A percentile compares a stretch with the other conserved stretches of the same genome.
These are phyloP conservation scores for Engystomops pustulosus DNA, from an alignment of 2,113 vertebrate genomes.

Conservation along the genomic window DNA sequence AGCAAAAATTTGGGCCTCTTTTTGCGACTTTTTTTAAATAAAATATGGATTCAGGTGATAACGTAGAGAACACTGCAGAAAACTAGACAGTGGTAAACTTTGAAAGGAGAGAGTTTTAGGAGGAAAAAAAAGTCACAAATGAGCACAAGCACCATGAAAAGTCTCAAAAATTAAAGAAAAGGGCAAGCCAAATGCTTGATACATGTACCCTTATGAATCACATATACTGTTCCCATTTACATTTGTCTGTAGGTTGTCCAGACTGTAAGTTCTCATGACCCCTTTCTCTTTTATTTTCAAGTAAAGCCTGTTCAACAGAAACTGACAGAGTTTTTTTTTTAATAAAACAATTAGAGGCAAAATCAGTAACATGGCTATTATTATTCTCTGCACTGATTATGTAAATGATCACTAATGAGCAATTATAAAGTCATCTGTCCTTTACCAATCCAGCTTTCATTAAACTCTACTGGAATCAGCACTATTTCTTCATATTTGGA, in stretches of 20 bases:
- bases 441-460: constrained; percentile 36
- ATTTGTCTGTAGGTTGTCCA: background rate
- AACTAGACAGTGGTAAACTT: too few relatives aligned
- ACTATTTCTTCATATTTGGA: background rate
- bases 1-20: too few relatives aligned
- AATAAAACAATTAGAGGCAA: constrained; percentile 48
- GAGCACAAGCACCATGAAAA: too few relatives aligned
- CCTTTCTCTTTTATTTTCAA: background rate
- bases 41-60: too few relatives aligned
- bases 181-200: too few relatives aligned
- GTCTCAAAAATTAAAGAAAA: too few relatives aligned
- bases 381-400: constrained; percentile 45
- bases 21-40: too few relatives aligned
- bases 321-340: constrained; percentile 20
- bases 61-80: too few relatives aligned
- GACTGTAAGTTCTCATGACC: too few relatives aligned
- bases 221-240: background rate
- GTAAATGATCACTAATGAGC: constrained; percentile 47
- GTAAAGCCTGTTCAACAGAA: background rate
- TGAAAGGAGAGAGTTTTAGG: too few relatives aligned
- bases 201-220: too few relatives aligned
- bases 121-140: too few relatives aligned
- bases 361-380: constrained; percentile 44
- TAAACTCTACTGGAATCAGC: constrained; percentile 44
- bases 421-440: constrained; percentile 51